Percentiles rank a stretch among this genome's conserved stretches.
Evolutionary conservation across 2,888 invertebrate species (phyloP).

Genomic region (Trachelus iudaicus): DNA sequence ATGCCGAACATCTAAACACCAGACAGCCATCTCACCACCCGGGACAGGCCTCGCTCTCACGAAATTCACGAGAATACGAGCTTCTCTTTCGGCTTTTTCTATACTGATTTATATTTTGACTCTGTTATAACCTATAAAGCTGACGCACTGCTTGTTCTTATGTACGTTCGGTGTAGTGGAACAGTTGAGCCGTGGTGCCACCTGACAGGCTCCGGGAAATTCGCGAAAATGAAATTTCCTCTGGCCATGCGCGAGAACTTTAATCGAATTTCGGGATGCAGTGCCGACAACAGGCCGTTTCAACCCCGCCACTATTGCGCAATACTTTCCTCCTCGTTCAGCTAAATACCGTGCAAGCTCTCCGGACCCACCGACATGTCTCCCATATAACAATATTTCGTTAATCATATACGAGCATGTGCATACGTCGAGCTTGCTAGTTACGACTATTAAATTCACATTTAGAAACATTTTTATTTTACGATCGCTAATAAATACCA

Average conservation of each 20-base stretch:
- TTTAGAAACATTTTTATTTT: background rate
- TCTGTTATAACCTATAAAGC: conserved; percentile 48
- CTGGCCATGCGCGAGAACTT: conserved; percentile 54
- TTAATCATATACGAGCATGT: background rate
- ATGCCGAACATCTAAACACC: conserved; percentile 24
- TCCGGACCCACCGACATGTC: background rate
- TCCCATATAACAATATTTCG: background rate
- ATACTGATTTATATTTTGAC: conserved; percentile 8
- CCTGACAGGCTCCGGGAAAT: conserved; percentile 58
- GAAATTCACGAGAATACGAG: conserved; percentile 37
- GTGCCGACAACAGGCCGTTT: conserved; percentile 1
- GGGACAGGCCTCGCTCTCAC: conserved; percentile 47
- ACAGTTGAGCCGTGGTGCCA: conserved; percentile 54
- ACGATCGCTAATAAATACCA: background rate
- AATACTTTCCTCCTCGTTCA: conserved; percentile 24
- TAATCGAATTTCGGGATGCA: conserved; percentile 51
- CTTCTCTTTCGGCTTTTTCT: conserved; percentile 22
- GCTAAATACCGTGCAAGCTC: conserved; percentile 13
- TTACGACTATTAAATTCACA: background rate
- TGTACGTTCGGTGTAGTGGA: conserved; percentile 6
- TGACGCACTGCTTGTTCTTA: conserved; percentile 1
- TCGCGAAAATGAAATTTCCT: conserved; percentile 57
- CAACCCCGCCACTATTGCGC: conserved; percentile 5
- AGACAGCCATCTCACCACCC: conserved; percentile 55
- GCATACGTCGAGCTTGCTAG: background rate